These are phyloP conservation scores for Tychaedon coryphoeus DNA, from an alignment of 2,113 vertebrate species.

Conservation along the genomic window DNA sequence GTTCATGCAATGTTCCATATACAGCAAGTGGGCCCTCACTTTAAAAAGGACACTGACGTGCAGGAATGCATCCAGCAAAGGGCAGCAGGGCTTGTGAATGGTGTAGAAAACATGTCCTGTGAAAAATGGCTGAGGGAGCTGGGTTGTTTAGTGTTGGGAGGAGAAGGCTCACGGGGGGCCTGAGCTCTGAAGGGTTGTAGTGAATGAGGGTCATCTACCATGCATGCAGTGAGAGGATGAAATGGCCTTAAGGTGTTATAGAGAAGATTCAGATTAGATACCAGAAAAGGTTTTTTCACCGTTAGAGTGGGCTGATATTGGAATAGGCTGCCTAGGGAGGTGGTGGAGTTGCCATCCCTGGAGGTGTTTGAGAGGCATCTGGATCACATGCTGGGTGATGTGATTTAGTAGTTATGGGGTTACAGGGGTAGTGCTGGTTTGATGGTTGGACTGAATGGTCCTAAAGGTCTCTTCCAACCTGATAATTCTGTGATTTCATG, in stretches of 20 bases:
- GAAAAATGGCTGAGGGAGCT: background rate
- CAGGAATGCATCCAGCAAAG: background rate
- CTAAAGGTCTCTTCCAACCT: background rate
- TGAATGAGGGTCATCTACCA: background rate
- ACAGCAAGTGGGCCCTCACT: background rate
- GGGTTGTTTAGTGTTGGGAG: background rate
- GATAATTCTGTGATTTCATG: background rate
- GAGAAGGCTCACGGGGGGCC: background rate
- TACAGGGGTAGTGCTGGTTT: background rate
- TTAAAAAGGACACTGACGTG: background rate
- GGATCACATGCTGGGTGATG: background rate
- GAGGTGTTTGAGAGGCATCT: background rate
- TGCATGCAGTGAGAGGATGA: background rate
- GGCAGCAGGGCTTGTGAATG: background rate
- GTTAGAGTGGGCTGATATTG: background rate
- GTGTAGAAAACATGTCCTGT: background rate
- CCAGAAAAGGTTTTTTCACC: background rate
- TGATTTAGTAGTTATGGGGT: background rate
- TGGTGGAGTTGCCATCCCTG: background rate
- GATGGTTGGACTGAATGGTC: background rate
- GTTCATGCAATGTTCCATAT: fast-evolving
- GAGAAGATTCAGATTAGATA: background rate
- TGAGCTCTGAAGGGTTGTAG: background rate
- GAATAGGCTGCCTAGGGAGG: background rate
- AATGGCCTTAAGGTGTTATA: background rate